These are phyloP conservation scores for Peromyscus leucopus DNA, from an alignment of 2,113 vertebrate genomes.

Conservation along the genomic window DNA sequence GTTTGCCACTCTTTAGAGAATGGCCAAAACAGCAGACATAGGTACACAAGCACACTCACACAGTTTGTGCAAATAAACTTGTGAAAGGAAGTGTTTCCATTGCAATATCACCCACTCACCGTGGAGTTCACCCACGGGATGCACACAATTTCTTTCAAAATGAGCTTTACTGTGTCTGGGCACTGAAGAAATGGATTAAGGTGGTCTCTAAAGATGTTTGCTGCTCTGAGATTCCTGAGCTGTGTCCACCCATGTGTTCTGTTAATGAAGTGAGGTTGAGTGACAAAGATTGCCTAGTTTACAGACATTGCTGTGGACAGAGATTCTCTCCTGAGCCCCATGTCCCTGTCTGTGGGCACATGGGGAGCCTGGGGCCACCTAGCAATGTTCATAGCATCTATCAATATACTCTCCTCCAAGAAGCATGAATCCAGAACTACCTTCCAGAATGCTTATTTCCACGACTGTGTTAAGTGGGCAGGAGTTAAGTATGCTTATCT, in stretches of 20 bases:
- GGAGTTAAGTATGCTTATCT: slow-evolving; percentile 43
- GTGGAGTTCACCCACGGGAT: background rate
- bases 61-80: background rate
- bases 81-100: background rate
- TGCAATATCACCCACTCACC: background rate
- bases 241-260: background rate
- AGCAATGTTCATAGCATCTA: background rate
- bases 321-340: background rate
- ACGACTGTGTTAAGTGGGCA: slow-evolving; percentile 34
- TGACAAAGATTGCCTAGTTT: background rate
- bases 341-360: background rate
- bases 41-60: background rate
- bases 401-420: slow-evolving; percentile 19
- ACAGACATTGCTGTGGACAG: background rate
- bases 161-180: background rate
- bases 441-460: slow-evolving; percentile 56
- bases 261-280: background rate
- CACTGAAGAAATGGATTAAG: background rate
- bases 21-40: background rate
- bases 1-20: slow-evolving; percentile 10
- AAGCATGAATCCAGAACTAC: slow-evolving; percentile 9
- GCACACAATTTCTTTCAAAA: slow-evolving; percentile 13
- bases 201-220: background rate
- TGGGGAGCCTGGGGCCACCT: background rate
- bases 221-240: background rate